Evolutionary conservation across 2,797 vertebrate species (phyloP).

Genomic region (Apogon talboti): DNA sequence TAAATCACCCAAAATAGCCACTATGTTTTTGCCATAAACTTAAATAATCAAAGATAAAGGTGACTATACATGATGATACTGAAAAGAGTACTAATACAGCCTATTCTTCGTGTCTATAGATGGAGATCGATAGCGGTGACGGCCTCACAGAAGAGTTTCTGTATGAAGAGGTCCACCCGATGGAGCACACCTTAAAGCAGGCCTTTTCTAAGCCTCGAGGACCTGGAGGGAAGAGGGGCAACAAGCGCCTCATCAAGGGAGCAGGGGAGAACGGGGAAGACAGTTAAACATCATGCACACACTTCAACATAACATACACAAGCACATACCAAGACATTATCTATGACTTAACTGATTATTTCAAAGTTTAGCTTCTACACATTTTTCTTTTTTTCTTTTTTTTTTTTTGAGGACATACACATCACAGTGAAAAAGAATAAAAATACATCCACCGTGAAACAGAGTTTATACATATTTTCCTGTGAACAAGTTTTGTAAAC

Average conservation of each 20-base stretch:
- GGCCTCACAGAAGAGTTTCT: slow-evolving; percentile 95
- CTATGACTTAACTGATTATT: slow-evolving; percentile 57
- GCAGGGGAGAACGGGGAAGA: slow-evolving; percentile 93
- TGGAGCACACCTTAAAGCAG: slow-evolving; percentile 96
- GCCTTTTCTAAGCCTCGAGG: slow-evolving; percentile 96
- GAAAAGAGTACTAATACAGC: background rate
- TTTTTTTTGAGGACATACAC: slow-evolving; percentile 14
- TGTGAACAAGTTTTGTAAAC: background rate
- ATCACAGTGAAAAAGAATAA: slow-evolving; percentile 20
- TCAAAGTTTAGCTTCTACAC: slow-evolving; percentile 47
- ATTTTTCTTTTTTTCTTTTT: slow-evolving; percentile 42
- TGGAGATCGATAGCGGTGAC: slow-evolving; percentile 94
- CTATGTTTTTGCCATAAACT: background rate
- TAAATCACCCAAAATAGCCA: background rate
- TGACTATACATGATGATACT: background rate
- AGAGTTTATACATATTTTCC: slow-evolving; percentile 27
- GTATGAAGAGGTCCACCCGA: slow-evolving; percentile 97
- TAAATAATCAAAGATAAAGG: background rate
- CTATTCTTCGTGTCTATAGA: slow-evolving; percentile 67
- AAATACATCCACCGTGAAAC: slow-evolving; percentile 36
- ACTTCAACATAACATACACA: slow-evolving; percentile 14
- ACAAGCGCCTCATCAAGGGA: slow-evolving; percentile 95
- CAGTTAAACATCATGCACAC: slow-evolving; percentile 81
- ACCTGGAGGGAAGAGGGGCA: slow-evolving; percentile 94
- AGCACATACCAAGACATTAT: slow-evolving; percentile 29